Base-by-base conservation (phyloP, 2,113 vertebrate genomes). In the Phycodurus eques region DNA sequence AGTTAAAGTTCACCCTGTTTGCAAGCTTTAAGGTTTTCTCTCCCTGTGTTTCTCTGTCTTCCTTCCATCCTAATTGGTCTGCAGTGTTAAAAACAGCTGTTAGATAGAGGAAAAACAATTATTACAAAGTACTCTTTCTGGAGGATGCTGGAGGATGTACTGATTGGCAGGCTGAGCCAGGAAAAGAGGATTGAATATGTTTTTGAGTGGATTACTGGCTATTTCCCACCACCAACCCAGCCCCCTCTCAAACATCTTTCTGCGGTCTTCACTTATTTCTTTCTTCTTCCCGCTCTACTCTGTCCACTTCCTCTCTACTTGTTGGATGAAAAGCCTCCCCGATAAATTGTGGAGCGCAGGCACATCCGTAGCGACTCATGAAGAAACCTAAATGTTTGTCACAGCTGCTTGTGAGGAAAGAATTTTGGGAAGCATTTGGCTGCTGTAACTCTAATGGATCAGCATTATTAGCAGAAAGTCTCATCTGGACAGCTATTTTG, bases 171-270 rank as follows among this genome's bases (percentile, higher is more conserved):
- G 73, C 84, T 66, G 81, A 77, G 80, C 81, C 62, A 43, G 77
- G 70, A 74, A 70, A 78, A 80, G 73, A 74, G 77, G 73, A 69
- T 63, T 77, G 84, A 89, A 82, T 83, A 90, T 87, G 89, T 81
- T 68, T 89, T 82, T 85, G 82, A 89, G 86, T 89, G 84, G 88
- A 89, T 91, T 87, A 83, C 78, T 79, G 71, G 64, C 68, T 77
- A 33, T 79, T 76, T 81, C 66, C 59, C 68, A 68, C 72, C 71
- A 42, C n/a, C 53, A 22, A n/a, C 20, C 59, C 59, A 61, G 12
- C 31, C 56, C 70, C 70, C 79, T 54, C 71, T 60, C 54, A 57
- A 33, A 27, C 64, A 63, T 59, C 62, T 57, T 46, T 78, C 72
- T 60, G 22, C 72, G 80, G 54, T 75, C 61, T 74, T 75, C 78